Percentiles rank a stretch among this genome's conserved stretches.
phyloP scores from a whole-genome alignment of 2,888 invertebrate genomes.

The Drosophila aldrichi region DNA sequence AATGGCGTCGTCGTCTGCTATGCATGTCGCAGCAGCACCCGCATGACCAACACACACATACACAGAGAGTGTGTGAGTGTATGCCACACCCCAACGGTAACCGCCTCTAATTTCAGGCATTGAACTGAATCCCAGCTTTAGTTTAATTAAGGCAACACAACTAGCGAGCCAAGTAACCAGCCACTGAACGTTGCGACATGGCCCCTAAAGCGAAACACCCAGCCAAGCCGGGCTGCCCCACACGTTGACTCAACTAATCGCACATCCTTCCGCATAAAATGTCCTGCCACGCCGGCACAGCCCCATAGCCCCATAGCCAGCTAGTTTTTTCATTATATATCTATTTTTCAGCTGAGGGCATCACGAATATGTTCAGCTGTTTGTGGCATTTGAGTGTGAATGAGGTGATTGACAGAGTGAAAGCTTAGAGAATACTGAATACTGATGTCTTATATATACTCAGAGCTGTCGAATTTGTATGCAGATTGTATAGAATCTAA shows the following conservation, averaged over 20 bases:
- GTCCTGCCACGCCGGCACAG: constrained; percentile 31
- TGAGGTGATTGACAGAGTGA: not conserved
- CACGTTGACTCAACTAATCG: constrained; percentile 78
- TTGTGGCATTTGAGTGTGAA: not conserved
- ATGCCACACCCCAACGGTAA: constrained; percentile 51
- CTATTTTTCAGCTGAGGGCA: not conserved
- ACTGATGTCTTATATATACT: no score
- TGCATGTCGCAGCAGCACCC: constrained; percentile 66
- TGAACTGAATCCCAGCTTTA: constrained; percentile 78
- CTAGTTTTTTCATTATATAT: constrained; percentile 1
- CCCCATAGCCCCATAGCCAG: not conserved
- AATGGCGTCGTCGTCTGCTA: constrained; percentile 71
- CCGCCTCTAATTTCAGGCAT: constrained; percentile 78
- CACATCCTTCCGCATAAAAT: constrained; percentile 79
- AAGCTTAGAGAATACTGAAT: no score
- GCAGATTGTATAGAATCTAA: no score
- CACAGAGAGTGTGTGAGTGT: constrained; percentile 1
- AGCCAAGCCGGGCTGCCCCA: constrained; percentile 13
- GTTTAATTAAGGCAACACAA: constrained; percentile 81
- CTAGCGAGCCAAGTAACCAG: constrained; percentile 70
- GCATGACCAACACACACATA: constrained; percentile 43
- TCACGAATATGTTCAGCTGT: not conserved
- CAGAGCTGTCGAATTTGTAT: no score
- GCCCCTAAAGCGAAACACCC: constrained; percentile 37
- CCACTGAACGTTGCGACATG: constrained; percentile 55